Percentiles rank a stretch among this genome's conserved stretches.
Conservation (phyloP, 35 echinoderm and acorn worm genomes). For the Apostichopus parvimensis region DNA sequence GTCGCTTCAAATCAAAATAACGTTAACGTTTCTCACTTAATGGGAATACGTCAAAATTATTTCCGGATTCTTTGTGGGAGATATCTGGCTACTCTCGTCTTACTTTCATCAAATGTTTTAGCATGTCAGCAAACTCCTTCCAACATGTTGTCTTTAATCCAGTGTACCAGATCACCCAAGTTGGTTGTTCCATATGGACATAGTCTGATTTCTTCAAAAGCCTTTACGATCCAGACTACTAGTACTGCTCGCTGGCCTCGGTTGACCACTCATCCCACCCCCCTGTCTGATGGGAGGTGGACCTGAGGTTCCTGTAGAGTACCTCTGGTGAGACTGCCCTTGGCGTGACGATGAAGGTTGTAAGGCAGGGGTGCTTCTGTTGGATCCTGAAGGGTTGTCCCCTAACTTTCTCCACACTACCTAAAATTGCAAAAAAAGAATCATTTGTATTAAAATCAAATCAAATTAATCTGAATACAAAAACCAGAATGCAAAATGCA, state of each 20-base stretch:
- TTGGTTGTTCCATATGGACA: no score
- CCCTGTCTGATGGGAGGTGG: slow-evolving; percentile 27
- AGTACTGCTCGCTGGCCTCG: slow-evolving; percentile 4
- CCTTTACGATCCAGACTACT: slow-evolving; percentile 39
- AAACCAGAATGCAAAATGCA: not conserved
- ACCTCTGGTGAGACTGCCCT: not conserved
- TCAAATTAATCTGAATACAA: slow-evolving; percentile 1
- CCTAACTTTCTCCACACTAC: slow-evolving; percentile 50
- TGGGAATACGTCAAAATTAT: no score
- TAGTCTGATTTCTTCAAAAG: slow-evolving; percentile 22
- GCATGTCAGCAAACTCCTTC: no score
- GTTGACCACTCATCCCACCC: not conserved
- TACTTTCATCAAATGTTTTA: no score
- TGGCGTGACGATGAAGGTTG: not conserved
- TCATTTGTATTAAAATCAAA: not conserved
- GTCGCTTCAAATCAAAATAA: no score
- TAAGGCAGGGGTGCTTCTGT: not conserved
- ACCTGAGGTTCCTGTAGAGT: slow-evolving; percentile 22
- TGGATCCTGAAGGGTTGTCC: slow-evolving; percentile 28
- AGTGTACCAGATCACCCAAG: no score
- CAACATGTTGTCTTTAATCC: no score
- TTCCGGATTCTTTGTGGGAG: no score
- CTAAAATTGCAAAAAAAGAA: slow-evolving; percentile 12
- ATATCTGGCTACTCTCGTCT: no score
- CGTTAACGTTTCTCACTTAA: no score